Evolutionary conservation across 2,888 invertebrate genomes (phyloP).

Genomic region (Cryptocephalus moraei): DNA sequence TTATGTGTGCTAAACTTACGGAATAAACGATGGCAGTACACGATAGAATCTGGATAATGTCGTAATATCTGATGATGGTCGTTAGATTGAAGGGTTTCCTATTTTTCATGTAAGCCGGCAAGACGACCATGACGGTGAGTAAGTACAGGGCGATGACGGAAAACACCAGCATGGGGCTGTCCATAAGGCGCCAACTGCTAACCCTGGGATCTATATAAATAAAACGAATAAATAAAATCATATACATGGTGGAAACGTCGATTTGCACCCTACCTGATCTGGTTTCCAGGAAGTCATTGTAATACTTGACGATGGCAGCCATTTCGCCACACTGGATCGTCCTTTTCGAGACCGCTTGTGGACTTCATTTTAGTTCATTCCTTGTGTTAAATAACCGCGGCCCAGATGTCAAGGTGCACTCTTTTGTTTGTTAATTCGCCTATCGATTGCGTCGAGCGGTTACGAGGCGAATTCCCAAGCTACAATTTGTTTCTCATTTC

Average conservation of each 20-base stretch:
- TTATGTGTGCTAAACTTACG: conserved; percentile 41
- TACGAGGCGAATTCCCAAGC: neutral
- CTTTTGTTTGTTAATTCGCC: neutral
- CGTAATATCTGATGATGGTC: conserved; percentile 61
- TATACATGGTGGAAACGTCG: neutral
- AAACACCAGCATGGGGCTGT: conserved; percentile 39
- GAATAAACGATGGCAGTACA: conserved; percentile 58
- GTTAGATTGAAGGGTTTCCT: conserved; percentile 57
- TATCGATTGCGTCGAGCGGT: neutral
- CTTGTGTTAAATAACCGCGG: neutral
- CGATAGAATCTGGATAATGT: conserved; percentile 65
- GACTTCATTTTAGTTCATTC: too few species aligned
- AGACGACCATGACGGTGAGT: conserved; percentile 39
- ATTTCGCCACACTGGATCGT: neutral
- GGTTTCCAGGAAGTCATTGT: conserved; percentile 1
- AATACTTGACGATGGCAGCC: conserved; percentile 1
- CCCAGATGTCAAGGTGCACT: neutral
- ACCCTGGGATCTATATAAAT: conserved; percentile 37
- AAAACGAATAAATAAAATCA: conserved; percentile 9
- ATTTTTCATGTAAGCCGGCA: conserved; percentile 58
- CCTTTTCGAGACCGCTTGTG: neutral
- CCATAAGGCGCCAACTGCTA: conserved; percentile 44
- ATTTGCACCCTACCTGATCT: conserved; percentile 2
- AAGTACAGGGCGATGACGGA: conserved; percentile 41
- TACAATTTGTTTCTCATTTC: too few species aligned